Base-by-base conservation (phyloP, 2,888 invertebrate genomes). In the Eupithecia inturbata region DNA sequence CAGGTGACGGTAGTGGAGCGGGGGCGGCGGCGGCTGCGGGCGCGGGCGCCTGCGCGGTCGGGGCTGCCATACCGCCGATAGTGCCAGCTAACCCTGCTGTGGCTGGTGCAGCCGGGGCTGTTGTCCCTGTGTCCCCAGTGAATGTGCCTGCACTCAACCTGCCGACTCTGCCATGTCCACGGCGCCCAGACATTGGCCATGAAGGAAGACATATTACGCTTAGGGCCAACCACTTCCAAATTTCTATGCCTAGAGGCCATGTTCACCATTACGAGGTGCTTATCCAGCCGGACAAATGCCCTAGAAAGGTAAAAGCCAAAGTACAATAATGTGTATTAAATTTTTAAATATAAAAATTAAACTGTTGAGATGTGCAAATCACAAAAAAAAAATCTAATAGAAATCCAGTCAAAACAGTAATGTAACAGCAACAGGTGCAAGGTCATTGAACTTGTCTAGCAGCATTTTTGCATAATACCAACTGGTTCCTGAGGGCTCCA, bases 201-300 rank as follows among this genome's bases (percentile, higher is more conserved):
- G 99, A 99, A 92, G 99, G 99, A 74, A 96, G 99, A 75, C 97
- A 98, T 71, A 99, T 99, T 83, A 97, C 98, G 85, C 96, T 99
- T 81, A 96, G 99, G 82, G 99, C 99, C 78, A 99, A 99, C 95
- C 99, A 99, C 95, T 99, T 99, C 94, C 99, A 99, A 95, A 99
- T 99, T 88, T 97, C 98, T 68, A 99, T 99, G 97, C 99, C 99
- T 26, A 96, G 99, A 85, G 99, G 99, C 74, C 99, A 97, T 93
- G 99, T 99, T 71, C 99, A 99, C 94, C 99, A 99, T 91, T 99
- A 99, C 92, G 99, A 99, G 93, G 98, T 99, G 80, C 98, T 98
- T 91, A 99, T 99, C 88, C 98, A 98, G 87, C 99, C 99, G 45
- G 99, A 99, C 91, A 99, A 99, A 95, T 99, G 99, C 93, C 99